Percentiles rank a stretch among this genome's conserved stretches.
Conservation (phyloP, 2,888 invertebrate genomes). For the Galerucella nymphaeae region DNA sequence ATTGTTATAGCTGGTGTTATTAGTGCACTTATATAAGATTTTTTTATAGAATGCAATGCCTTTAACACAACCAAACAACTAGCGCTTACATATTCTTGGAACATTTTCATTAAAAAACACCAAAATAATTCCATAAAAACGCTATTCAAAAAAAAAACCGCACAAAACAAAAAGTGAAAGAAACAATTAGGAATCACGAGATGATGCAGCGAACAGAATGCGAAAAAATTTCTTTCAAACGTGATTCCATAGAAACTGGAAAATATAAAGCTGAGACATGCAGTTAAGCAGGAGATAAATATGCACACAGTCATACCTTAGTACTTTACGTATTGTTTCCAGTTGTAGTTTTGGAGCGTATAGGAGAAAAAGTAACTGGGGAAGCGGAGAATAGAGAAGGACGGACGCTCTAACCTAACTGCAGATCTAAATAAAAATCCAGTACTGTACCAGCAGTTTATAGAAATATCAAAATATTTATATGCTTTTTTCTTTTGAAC, state of each 20-base stretch:
- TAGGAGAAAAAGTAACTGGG: conserved; percentile 35
- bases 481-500: too few relatives aligned
- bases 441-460: background rate
- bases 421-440: conserved; percentile 18
- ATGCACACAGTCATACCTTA: conserved; percentile 48
- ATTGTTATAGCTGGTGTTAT: too few relatives aligned
- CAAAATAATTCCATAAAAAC: conserved; percentile 20
- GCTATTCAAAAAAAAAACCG: conserved; percentile 23
- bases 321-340: conserved; percentile 52
- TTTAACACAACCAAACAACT: background rate
- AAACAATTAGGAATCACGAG: conserved; percentile 37
- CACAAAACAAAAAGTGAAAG: conserved; percentile 29
- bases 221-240: conserved; percentile 46
- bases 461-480: background rate
- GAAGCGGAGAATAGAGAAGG: conserved; percentile 35
- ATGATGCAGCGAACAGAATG: conserved; percentile 33
- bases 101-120: conserved; percentile 17
- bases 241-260: conserved; percentile 48
- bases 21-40: too few relatives aligned
- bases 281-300: conserved; percentile 49
- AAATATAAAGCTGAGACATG: conserved; percentile 49
- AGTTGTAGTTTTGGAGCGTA: conserved; percentile 38
- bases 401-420: conserved; percentile 30
- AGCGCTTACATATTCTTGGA: background rate
- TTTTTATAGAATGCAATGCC: too few relatives aligned